A percentile compares a stretch with the other conserved stretches of the same genome.
phyloP scores from a whole-genome alignment of 35 echinoderm and acorn worm genomes.

The Patiria miniata region DNA sequence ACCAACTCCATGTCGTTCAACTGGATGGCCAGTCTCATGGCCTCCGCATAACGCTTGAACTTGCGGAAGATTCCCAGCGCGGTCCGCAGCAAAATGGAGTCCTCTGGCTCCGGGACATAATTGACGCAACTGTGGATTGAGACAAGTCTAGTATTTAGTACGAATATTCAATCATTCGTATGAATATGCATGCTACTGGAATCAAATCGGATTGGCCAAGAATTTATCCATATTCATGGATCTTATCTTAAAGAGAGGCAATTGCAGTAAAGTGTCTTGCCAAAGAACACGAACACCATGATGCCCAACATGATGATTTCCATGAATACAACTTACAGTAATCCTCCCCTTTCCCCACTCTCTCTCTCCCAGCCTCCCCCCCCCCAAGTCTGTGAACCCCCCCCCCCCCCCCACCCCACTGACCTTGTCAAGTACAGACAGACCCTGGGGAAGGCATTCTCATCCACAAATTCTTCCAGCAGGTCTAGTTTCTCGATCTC shows the following conservation, averaged over 20 bases:
- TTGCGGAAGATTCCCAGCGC: slow-evolving; percentile 86
- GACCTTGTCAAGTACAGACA: slow-evolving; percentile 93
- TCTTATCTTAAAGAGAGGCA: no score
- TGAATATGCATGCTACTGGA: no score
- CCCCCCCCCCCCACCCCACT: no score
- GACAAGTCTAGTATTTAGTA: not conserved
- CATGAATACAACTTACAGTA: no score
- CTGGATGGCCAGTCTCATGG: slow-evolving; percentile 74
- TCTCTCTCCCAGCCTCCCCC: no score
- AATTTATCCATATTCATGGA: no score
- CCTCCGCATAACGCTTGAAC: slow-evolving; percentile 88
- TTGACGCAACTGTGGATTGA: slow-evolving; percentile 86
- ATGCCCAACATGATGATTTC: no score
- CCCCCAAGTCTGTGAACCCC: no score
- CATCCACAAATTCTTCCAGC: slow-evolving; percentile 84
- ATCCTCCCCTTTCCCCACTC: no score
- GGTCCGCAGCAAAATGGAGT: slow-evolving; percentile 85
- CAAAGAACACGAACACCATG: no score
- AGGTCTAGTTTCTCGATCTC: slow-evolving; percentile 92
- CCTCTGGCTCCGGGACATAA: slow-evolving; percentile 97
- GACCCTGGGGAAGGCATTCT: slow-evolving; percentile 78
- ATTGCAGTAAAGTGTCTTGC: no score
- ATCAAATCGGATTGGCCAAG: no score
- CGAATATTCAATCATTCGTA: not conserved
- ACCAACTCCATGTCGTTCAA: slow-evolving; percentile 93